Base-by-base conservation (phyloP, 2,113 vertebrate species). In the Sisor rabdophorus region DNA sequence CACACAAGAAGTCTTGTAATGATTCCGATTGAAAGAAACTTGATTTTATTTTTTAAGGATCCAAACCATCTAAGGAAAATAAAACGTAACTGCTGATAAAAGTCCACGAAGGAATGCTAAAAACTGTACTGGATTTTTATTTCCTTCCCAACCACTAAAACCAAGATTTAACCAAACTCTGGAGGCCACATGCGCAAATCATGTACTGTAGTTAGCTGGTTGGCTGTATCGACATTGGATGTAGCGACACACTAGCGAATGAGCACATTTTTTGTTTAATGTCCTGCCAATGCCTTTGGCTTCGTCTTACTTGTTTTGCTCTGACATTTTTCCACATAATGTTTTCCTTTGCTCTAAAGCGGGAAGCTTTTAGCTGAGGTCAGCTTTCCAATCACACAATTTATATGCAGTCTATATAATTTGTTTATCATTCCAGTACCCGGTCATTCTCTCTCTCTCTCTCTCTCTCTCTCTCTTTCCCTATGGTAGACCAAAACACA, bases 401-500 rank as follows among this genome's bases (percentile, higher is more conserved):
- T 28, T 80, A 75, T 65, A 22, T 80, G 72, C 76, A 80, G 67
- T 76, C 77, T 73, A 75, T 84, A 78, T 77, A 77, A 82, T 91
- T 87, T 89, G 85, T 84, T 91, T 89, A 88, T 83, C 86, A 88
- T 89, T 90, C 87, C 83, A 85, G 76, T 81, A 84, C 75, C 79
- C 40, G 80, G 83, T 78, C 76, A 40, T 63, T 40, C 55, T 82
- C 54, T 79, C 84, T 81, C 47, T 54, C 59, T 67, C 30, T 70
- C 67, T 58, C 64, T 72, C 40, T 65, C 22, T 61, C 22, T 70
- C 60, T 50, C 19, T 52, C 36, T 24, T 63, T 50, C 26, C 52
- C 61, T 44, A 6, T 44, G 40, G 59, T 69, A 64, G 28, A 70
- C 47, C 77, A 73, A 65, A 79, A 73, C 36, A 28, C 65, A 71